phyloP scores from a whole-genome alignment of 1,140 invertebrate genomes.

The Saccostrea cuccullata region DNA sequence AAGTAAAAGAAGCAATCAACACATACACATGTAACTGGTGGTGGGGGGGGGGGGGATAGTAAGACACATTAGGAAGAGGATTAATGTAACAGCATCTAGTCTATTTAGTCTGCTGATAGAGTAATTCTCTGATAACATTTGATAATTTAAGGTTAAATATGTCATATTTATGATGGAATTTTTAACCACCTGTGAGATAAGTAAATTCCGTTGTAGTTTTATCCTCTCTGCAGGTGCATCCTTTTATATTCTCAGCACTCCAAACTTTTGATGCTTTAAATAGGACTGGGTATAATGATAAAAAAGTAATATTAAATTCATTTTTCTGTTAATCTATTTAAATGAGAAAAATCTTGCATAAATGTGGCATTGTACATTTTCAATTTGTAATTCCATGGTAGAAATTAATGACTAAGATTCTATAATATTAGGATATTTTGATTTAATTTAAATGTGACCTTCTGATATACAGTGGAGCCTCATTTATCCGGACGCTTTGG shows the following conservation, averaged over 20 bases:
- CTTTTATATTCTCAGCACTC: not conserved
- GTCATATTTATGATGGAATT: not conserved
- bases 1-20: conserved; percentile 26
- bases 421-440: no score
- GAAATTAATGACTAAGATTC: no score
- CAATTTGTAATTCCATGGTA: no score
- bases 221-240: not conserved
- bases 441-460: no score
- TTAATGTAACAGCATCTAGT: not conserved
- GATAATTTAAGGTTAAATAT: no score
- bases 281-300: no score
- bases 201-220: not conserved
- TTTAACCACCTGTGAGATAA: not conserved
- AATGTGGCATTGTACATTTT: no score
- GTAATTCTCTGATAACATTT: no score
- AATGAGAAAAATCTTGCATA: not conserved
- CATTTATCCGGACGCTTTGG: no score
- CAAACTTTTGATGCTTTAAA: not conserved
- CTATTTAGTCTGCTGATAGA: not conserved
- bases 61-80: not conserved
- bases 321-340: not conserved
- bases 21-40: conserved; percentile 34
- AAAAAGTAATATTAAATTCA: not conserved
- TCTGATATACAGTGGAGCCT: no score
- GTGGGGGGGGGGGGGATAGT: conserved; percentile 39